Evolutionary conservation across 37 sponge, comb jelly and placozoan species (phyloP).

Genomic region (Oopsacas minuta): DNA sequence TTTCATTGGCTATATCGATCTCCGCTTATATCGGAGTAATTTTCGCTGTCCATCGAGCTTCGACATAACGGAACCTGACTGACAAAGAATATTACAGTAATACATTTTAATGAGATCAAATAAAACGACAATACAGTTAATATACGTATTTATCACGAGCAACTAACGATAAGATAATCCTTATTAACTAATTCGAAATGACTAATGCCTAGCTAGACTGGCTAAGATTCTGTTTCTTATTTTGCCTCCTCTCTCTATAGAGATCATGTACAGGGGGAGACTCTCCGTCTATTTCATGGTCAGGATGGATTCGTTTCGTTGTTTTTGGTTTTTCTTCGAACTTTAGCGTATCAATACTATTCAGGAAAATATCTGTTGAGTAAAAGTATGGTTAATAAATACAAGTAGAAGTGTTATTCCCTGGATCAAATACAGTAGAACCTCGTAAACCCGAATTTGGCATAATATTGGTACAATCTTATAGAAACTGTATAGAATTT

Average conservation of each 20-base stretch:
- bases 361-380: neutral
- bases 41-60: too few relatives aligned
- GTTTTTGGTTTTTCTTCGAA: constrained; percentile 5
- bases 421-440: neutral
- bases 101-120: neutral
- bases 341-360: neutral
- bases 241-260: neutral
- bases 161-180: neutral
- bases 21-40: too few relatives aligned
- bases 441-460: neutral
- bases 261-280: neutral
- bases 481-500: neutral
- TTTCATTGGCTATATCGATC: too few relatives aligned
- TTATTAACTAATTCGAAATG: neutral
- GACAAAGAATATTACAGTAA: too few relatives aligned
- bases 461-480: neutral
- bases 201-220: neutral
- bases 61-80: too few relatives aligned
- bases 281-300: neutral
- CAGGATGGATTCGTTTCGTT: neutral
- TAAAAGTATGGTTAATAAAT: neutral
- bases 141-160: neutral
- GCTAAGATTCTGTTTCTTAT: neutral
- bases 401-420: too few relatives aligned
- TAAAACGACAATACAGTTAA: neutral